Evolutionary conservation across 2,113 vertebrate genomes (phyloP).

Genomic region (Potamarius usumacintae): DNA sequence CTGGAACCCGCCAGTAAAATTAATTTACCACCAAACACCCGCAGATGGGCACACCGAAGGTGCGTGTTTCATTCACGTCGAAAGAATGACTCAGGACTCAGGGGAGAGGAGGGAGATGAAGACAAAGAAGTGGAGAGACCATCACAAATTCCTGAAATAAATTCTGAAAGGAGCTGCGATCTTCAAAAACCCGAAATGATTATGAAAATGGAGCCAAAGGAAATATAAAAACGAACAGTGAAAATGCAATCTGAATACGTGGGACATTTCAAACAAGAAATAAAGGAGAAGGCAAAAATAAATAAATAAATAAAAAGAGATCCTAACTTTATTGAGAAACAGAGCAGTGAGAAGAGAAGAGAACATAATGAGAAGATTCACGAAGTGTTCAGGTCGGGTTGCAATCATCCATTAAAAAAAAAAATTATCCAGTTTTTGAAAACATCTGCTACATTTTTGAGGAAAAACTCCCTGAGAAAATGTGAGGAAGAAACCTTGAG

Average conservation of each 20-base stretch:
- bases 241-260: neutral
- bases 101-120: neutral
- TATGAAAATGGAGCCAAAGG: neutral
- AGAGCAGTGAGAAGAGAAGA: neutral
- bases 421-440: neutral
- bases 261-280: neutral
- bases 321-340: neutral
- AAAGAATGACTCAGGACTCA: slow-evolving; percentile 8
- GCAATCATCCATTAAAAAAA: neutral
- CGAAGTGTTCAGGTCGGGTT: neutral
- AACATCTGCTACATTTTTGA: neutral
- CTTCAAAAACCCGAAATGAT: neutral
- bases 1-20: neutral
- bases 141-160: neutral
- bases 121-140: neutral
- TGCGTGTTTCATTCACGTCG: neutral
- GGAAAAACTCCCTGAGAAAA: neutral
- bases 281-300: neutral
- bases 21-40: neutral
- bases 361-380: neutral
- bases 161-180: neutral
- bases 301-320: neutral
- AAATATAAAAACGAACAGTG: neutral
- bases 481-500: neutral
- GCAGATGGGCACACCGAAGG: neutral